Evolutionary conservation across 2,888 invertebrate species (phyloP).

Genomic region (Tetragonula carbonaria): DNA sequence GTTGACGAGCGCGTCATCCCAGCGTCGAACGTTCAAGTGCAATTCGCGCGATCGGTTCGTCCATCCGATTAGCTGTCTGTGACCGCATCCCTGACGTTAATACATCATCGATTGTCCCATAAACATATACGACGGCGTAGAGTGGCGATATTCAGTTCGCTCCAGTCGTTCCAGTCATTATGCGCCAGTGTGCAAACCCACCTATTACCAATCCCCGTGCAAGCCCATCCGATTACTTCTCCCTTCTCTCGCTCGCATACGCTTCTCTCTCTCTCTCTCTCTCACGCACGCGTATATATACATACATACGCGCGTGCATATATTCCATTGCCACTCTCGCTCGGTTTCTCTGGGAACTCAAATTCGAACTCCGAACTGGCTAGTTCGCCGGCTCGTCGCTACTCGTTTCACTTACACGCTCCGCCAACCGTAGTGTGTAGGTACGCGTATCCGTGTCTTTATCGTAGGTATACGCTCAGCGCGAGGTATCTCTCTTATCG

Average conservation of each 20-base stretch:
- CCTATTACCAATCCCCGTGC: slow-evolving; percentile 58
- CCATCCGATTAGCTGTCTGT: slow-evolving; percentile 30
- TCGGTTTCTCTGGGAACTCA: neutral
- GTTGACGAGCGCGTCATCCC: slow-evolving; percentile 36
- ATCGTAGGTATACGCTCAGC: neutral
- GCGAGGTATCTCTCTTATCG: slow-evolving; percentile 42
- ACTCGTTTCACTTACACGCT: neutral
- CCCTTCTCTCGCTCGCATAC: neutral
- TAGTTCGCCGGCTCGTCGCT: neutral
- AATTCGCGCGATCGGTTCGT: slow-evolving; percentile 34
- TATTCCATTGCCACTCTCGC: neutral
- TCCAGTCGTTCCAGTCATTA: slow-evolving; percentile 73
- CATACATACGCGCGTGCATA: no score
- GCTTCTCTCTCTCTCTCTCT: neutral
- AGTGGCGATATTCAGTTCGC: slow-evolving; percentile 69
- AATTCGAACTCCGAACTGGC: neutral
- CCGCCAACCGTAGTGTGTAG: neutral
- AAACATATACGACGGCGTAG: slow-evolving; percentile 62
- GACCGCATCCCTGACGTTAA: slow-evolving; percentile 71
- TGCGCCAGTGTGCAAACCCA: slow-evolving; percentile 64
- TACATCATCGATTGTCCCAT: slow-evolving; percentile 77
- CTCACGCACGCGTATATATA: neutral
- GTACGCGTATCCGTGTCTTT: slow-evolving; percentile 29
- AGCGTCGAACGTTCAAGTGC: slow-evolving; percentile 32
- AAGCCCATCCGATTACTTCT: slow-evolving; percentile 47